Evolutionary conservation across 1,140 invertebrate genomes (phyloP), one percentile per base, ranked within the genome.

Genomic region (Calephelis virginiensis): DNA sequence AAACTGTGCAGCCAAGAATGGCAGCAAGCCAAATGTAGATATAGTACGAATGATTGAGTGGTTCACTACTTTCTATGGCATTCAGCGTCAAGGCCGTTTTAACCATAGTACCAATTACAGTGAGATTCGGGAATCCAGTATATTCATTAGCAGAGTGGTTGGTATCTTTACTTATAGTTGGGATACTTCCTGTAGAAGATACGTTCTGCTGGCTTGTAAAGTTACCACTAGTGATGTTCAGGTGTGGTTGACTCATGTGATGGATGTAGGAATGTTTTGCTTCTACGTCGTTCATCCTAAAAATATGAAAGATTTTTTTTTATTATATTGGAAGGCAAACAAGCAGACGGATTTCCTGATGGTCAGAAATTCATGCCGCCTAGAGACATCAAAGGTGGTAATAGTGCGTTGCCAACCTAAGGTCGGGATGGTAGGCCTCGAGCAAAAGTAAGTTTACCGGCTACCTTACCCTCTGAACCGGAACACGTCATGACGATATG

Each of bases 21-120:
- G 93, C 74, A 0, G 68, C 86, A 0, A 83, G 91, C 85, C 93
- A 95, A n/a, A 94, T 81, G 50, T 93, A 94, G 69, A 95, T 93
- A 64, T 93, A 94, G 8, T 72, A 83, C 0, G 86, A 43, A 62
- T 87, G 79, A 61, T 85, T 74, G 4, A 84, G 63, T 12, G 11
- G 13, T 56, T 74, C 64, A 56, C 80, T 17, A 45, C 74, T 61
- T 69, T 61, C 45, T 28, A 83, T 73, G 10, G 78, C 71, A 53
- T 80, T 74, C 37, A 86, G 75, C 5, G 82, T 69, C 5, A 81
- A 40, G 5, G 74, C 81, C 0, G 85, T 89, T 12, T 80, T 80
- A 10, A 83, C 10, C 43, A 85, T 81, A 1, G 82, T 85, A 6
- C 74, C 80, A 5, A 83, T 81, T 1, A 83, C 74, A 5, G 83